phyloP scores from a whole-genome alignment of 2,888 invertebrate species.

The Drosophila limbata region DNA sequence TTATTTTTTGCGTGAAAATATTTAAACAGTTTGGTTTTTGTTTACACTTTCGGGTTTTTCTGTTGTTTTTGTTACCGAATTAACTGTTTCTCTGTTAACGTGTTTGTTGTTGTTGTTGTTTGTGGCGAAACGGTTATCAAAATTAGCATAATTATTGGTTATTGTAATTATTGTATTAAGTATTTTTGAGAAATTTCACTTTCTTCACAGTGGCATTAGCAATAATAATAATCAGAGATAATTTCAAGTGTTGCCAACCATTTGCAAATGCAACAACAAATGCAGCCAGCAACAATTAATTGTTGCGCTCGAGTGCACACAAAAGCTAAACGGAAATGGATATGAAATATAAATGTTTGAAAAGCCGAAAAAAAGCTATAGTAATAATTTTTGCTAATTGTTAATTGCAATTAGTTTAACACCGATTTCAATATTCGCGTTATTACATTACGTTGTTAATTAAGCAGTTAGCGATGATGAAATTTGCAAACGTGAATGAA shows the following conservation, averaged over 20 bases:
- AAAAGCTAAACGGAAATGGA: constrained; percentile 69
- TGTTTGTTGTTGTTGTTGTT: constrained; percentile 10
- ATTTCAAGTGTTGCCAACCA: constrained; percentile 53
- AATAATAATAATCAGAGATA: constrained; percentile 61
- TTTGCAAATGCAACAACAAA: constrained; percentile 61
- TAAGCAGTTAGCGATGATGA: constrained; percentile 48
- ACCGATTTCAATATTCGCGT: constrained; percentile 70
- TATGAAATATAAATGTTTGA: constrained; percentile 21
- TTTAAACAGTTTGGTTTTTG: constrained; percentile 74
- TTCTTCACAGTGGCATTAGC: constrained; percentile 59
- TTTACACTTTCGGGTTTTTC: constrained; percentile 51
- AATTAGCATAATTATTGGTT: constrained; percentile 67
- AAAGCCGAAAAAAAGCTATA: constrained; percentile 51
- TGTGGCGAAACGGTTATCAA: constrained; percentile 54
- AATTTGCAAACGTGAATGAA: constrained; percentile 75
- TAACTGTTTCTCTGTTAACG: constrained; percentile 35
- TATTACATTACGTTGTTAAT: constrained; percentile 68
- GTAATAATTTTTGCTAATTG: constrained; percentile 41
- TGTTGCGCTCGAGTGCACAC: constrained; percentile 74
- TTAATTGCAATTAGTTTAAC: constrained; percentile 65
- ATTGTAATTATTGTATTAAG: constrained; percentile 56
- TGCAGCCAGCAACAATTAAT: constrained; percentile 55
- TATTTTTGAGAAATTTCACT: constrained; percentile 70
- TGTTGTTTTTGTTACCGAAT: constrained; percentile 24
- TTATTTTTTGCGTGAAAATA: constrained; percentile 50